These are phyloP conservation scores for Leptopilina myrica DNA, from an alignment of 2,888 invertebrate species.

Conservation along the genomic window DNA sequence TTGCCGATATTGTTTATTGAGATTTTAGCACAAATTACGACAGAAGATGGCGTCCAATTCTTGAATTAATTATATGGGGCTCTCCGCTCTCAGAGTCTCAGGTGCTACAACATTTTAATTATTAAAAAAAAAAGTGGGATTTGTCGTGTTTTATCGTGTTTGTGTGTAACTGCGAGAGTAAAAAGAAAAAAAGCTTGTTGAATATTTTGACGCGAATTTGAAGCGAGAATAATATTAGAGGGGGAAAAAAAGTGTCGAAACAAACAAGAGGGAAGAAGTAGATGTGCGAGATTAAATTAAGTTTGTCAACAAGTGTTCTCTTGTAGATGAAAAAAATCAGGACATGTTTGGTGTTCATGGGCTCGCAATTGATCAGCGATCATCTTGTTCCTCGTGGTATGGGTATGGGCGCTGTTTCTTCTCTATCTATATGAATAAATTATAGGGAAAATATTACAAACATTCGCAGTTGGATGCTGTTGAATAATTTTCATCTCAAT, in stretches of 20 bases:
- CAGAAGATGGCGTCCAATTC: constrained; percentile 26
- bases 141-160: not conserved
- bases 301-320: not conserved
- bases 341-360: constrained; percentile 28
- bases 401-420: constrained; percentile 24
- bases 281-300: not conserved
- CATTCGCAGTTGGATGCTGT: not conserved
- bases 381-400: constrained; percentile 19
- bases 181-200: not conserved
- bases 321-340: not conserved
- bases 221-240: not conserved
- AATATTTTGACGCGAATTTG: not conserved
- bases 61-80: constrained; percentile 18
- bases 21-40: constrained; percentile 13
- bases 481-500: not conserved
- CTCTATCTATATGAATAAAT: not conserved
- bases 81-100: not conserved
- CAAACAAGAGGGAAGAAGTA: not conserved
- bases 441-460: constrained; percentile 4
- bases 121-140: constrained; percentile 35
- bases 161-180: not conserved
- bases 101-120: constrained; percentile 7
- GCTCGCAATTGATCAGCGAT: not conserved
- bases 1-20: constrained; percentile 19
- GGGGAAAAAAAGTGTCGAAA: too few species aligned